Conservation (phyloP, 2,797 vertebrate genomes). For the Okamejei kenojei region DNA sequence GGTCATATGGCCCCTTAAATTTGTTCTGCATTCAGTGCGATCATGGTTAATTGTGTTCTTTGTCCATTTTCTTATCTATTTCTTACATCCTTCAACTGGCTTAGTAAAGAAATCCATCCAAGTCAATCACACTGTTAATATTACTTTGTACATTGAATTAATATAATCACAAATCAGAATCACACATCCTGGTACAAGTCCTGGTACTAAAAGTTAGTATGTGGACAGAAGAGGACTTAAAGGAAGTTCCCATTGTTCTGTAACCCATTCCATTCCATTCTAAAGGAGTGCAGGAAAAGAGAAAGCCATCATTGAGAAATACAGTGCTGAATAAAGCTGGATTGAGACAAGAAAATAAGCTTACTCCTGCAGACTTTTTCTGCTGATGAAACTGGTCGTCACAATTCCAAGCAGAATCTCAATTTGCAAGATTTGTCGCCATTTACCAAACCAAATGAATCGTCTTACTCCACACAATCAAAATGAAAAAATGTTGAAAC, state of each 20-base stretch:
- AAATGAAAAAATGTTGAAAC: conserved; percentile 41
- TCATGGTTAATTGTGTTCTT: no score
- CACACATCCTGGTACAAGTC: neutral
- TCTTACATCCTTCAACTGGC: no score
- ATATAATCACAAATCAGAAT: neutral
- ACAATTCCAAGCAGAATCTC: neutral
- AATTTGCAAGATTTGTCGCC: neutral
- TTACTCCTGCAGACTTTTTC: neutral
- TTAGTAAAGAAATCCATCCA: neutral
- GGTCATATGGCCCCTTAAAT: no score
- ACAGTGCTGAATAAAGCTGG: neutral
- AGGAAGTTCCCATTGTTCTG: neutral
- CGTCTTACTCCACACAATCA: conserved; percentile 21
- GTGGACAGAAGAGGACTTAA: neutral
- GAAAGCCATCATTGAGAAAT: neutral
- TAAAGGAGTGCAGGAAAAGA: neutral
- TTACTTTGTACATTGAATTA: neutral
- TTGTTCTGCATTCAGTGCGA: no score
- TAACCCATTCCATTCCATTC: neutral
- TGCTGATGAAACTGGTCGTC: no score
- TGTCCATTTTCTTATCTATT: no score
- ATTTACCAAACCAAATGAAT: neutral
- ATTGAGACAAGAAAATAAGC: neutral
- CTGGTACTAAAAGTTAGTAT: neutral
- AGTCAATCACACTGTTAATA: neutral